Base-by-base conservation (phyloP, 1,140 invertebrate species). In the Lepidurus arcticus region DNA sequence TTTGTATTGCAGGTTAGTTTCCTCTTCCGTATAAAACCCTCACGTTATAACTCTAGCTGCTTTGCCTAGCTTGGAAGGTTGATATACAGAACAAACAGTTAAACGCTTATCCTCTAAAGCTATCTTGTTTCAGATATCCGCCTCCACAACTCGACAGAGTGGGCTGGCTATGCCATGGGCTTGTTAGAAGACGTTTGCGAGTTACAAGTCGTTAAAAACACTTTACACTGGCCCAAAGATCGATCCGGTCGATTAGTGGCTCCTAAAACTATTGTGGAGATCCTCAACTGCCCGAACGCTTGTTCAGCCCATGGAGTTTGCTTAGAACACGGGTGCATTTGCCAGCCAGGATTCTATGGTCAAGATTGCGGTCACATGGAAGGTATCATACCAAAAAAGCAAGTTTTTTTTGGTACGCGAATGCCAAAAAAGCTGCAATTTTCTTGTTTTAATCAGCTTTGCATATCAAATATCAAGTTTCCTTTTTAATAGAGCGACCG, bases 291-390 rank as follows among this genome's bases (percentile, higher is more conserved):
- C 26, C 80, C 80, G 3, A 80, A 78, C 44, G 42, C 73, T 43
- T 81, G 80, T 65, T 80, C 78, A 42, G 76, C 73, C 11, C 42
- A 81, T 53, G 80, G 80, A 3, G 76, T 80, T 6, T 81, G 80
- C 75, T 42, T 78, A 13, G 76, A 80, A 24, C 75, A 74, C 44
- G 80, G 80, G 2, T 81, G 80, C 44, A 75, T 79, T 76, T 81
- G 80, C 75, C 65, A 78, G 76, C 79, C 79, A 44, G 80, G 80
- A 44, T 81, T 80, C 78, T 79, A 65, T 26, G 65, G 73, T 34
- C 53, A 74, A 24, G 79, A 80, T 44, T 81, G 80, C 42, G 74
- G 78, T 16, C 65, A 65, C n/a, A 77, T 80, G 45, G 75, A 77
- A 44, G 80, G 80, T 80, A 76, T 10, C 24, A 65, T 13, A n/a